phyloP scores from a whole-genome alignment of 2,797 vertebrate genomes.

The Myripristis jacobus region DNA sequence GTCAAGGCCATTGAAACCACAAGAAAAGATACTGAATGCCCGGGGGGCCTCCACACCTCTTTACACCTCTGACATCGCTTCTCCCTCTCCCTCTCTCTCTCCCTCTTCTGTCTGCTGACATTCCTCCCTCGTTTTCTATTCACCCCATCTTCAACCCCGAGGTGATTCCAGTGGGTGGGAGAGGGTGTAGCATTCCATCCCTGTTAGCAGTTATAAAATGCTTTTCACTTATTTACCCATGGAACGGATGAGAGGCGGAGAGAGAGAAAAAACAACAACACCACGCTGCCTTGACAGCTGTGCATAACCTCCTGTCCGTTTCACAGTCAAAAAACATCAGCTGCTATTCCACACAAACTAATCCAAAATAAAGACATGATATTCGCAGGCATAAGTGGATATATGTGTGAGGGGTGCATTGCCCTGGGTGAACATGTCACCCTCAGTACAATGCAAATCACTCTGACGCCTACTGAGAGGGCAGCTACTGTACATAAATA shows the following conservation, averaged over 20 bases:
- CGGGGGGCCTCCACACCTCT: conserved; percentile 1
- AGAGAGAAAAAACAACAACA: neutral
- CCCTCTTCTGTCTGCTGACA: neutral
- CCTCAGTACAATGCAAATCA: conserved; percentile 24
- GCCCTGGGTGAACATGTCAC: conserved; percentile 23
- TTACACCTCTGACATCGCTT: neutral
- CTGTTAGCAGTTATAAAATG: too few relatives aligned
- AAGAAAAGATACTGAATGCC: conserved; percentile 9
- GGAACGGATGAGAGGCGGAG: neutral
- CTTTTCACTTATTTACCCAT: neutral
- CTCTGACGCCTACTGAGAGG: conserved; percentile 8
- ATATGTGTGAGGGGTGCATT: neutral
- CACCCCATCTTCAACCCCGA: too few relatives aligned
- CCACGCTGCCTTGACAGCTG: neutral
- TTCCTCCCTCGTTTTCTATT: neutral
- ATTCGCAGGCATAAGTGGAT: neutral
- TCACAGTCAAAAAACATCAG: neutral
- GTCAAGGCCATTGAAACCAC: conserved; percentile 46
- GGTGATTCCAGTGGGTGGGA: too few relatives aligned
- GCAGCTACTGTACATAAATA: conserved; percentile 30
- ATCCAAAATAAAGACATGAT: conserved; percentile 7
- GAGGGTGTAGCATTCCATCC: neutral
- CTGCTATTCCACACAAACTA: conserved; percentile 6
- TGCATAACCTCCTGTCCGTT: neutral
- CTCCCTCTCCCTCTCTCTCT: neutral